Conservation (phyloP, 2,113 vertebrate genomes). For the Hyperoodon ampullatus region DNA sequence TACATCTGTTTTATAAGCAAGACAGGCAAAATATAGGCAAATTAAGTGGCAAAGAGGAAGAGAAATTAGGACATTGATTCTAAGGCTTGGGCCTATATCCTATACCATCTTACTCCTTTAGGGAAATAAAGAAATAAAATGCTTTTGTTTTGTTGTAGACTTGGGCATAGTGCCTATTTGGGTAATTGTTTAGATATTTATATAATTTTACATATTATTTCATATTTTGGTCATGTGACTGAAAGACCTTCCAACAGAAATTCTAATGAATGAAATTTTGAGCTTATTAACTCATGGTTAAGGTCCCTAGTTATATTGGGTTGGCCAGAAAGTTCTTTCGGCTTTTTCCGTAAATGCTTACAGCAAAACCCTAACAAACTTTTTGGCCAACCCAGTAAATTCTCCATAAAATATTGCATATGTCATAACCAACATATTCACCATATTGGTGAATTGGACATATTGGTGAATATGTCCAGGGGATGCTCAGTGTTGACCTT, state of each 20-base stretch:
- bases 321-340: too few relatives aligned
- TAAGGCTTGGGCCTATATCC: conserved; percentile 15
- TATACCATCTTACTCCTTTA: conserved; percentile 26
- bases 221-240: not conserved
- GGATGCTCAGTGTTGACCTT: not conserved
- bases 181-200: conserved; percentile 44
- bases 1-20: conserved; percentile 75
- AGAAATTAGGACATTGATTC: conserved; percentile 54
- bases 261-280: not conserved
- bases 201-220: conserved; percentile 8
- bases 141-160: conserved; percentile 54
- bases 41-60: conserved; percentile 66
- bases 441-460: not conserved
- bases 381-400: not conserved
- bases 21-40: conserved; percentile 58
- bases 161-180: not conserved
- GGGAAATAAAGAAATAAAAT: conserved; percentile 59
- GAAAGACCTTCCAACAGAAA: conserved; percentile 8
- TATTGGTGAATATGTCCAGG: not conserved
- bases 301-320: not conserved
- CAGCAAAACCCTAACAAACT: too few relatives aligned
- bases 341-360: too few relatives aligned
- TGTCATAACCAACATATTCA: not conserved
- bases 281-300: conserved; percentile 1
- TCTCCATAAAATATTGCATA: not conserved